Evolutionary conservation across 2,888 invertebrate genomes (phyloP).

Genomic region (Euspilapteryx auroguttella): DNA sequence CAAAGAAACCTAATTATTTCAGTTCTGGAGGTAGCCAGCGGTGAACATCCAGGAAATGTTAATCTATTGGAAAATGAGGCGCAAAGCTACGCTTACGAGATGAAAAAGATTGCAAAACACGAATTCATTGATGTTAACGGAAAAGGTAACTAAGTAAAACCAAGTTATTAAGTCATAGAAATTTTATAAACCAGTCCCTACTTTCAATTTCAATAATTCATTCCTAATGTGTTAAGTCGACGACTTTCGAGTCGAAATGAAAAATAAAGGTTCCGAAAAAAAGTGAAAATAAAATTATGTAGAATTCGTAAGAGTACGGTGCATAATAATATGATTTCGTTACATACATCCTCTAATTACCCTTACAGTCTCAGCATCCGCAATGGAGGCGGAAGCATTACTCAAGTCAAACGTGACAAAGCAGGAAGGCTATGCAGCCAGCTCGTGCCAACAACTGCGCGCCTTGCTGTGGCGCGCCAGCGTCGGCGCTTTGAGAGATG

Average conservation of each 20-base stretch:
- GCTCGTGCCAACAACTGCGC: slow-evolving; percentile 23
- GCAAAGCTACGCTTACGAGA: slow-evolving; percentile 33
- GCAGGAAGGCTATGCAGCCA: slow-evolving; percentile 20
- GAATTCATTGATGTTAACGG: neutral
- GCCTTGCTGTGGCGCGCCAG: slow-evolving; percentile 36
- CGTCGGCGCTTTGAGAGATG: slow-evolving; percentile 33
- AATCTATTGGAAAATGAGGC: slow-evolving; percentile 35
- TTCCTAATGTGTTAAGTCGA: no score
- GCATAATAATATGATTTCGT: no score
- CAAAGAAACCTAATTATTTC: no score
- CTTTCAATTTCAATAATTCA: no score
- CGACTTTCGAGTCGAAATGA: no score
- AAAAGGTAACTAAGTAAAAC: no score
- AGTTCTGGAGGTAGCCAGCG: slow-evolving; percentile 67
- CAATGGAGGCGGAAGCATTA: neutral
- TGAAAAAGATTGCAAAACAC: slow-evolving; percentile 29
- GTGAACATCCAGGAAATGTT: slow-evolving; percentile 47
- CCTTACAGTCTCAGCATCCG: neutral
- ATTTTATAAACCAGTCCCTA: no score
- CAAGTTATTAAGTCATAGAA: no score
- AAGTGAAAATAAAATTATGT: no score
- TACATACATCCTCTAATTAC: no score
- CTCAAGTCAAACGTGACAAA: slow-evolving; percentile 11
- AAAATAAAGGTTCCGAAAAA: no score
- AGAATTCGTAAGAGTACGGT: no score